Evolutionary conservation across 2,113 vertebrate species (phyloP), one percentile per base, ranked within the genome.

Genomic region (Aspiorhynchus laticeps): DNA sequence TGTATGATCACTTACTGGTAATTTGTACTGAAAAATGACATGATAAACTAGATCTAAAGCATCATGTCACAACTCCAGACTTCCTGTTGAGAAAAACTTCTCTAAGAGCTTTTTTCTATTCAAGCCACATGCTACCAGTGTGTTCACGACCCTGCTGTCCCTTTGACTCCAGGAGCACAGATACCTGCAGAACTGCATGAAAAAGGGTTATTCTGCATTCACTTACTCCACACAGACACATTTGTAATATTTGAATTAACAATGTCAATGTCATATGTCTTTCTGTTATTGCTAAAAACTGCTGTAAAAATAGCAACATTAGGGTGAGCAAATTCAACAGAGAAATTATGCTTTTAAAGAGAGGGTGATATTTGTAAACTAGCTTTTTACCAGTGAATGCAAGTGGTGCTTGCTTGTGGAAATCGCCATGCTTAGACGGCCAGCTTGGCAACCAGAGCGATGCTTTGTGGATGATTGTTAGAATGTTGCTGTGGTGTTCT

Each of bases 11-110:
- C 12, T 15, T 75, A 26, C 24, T 46, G 24, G 11, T 46, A 15
- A 75, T 75, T 75, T 41, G 24, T 43, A 3, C 38, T 46, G 24
- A 26, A 26, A 11, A 75, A 46, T 75, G 51, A 19, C 51, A 7
- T 19, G 17, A 53, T 53, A 19, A 53, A 53, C 51, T 26, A 26
- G 10, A 75, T n/a, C 5, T 75, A 46, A 74, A 79, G 51, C 76
- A 89, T 79, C 51, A 87, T 21, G 28, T 53, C 51, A 65, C 82
- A 78, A 83, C 17, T 63, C 65, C 69, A 71, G 33, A 75, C 67
- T 9, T 14, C 28, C 48, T 46, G 63, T 75, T 85, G 15, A 36
- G 73, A 86, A 63, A 71, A 59, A 78, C 79, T 83, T 33, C n/a
- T 74, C 83, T 61, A 76, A 84, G 46, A 85, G 53, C 33, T 59